Evolutionary conservation across 2,888 invertebrate species (phyloP), one percentile per base, ranked within the genome.

Genomic region (Formica aserva): DNA sequence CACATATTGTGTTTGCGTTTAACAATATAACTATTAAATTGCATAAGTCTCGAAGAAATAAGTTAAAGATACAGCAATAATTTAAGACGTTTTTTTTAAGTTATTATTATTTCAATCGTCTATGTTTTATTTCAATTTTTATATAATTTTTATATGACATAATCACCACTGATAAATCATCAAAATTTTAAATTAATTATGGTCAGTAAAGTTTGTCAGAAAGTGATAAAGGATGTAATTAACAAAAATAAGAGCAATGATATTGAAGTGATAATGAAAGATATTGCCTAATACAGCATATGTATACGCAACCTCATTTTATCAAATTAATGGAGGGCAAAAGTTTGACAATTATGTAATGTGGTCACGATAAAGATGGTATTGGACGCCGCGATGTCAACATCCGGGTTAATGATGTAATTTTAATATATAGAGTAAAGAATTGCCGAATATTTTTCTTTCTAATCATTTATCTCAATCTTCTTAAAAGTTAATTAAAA

Each of bases 341-440:
- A 75, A 45, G 48, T 65, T 76, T 76, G 48, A 52, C 18, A 65
- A 76, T 52, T 76, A 65, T 35, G 15, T 65, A 76, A 76, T 11
- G 8, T 52, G 3, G 3, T 22, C 29, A 35, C 6, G 45, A 63
- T 63, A 76, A 71, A 65, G 4, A 4, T 4, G 4, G 8, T 8
- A 57, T 26, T 35, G 8, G 3, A 26, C 26, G 26, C 26, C 9
- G 4, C 3, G 8, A 5, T 60, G 6, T 62, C 15, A 62, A 11
- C 6, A 45, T 22, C 1, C 22, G 35, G 15, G 18, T 63, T 45
- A 63, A 5, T 45, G 4, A 45, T 13, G 13, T 13, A 41, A 26
- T 26, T 26, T 26, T 26, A 26, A 13, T 3, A 45, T 15, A 45
- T 13, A 15, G 45, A 15, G 11, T 41, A 3, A 0, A 41, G 3